Percentiles rank a stretch among this genome's conserved stretches.
These are phyloP conservation scores for Cynodonichthys magdalenae DNA, from an alignment of 2,797 vertebrate species.

Conservation along the genomic window DNA sequence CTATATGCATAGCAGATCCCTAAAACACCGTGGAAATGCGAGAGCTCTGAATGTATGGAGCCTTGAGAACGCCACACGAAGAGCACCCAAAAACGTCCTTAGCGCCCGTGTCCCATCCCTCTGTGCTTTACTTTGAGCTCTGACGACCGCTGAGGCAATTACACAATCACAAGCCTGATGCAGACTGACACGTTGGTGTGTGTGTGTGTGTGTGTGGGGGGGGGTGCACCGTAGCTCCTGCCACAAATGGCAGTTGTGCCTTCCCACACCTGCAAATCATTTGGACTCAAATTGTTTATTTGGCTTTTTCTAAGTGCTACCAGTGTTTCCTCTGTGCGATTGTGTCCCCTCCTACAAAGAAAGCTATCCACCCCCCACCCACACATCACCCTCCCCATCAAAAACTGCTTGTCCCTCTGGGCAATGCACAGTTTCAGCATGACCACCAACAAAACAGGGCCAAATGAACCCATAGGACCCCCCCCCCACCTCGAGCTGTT, in stretches of 20 bases:
- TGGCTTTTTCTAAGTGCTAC: constrained; percentile 83
- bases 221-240: constrained; percentile 36
- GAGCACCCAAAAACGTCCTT: constrained; percentile 35
- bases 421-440: constrained; percentile 55
- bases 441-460: constrained; percentile 64
- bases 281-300: constrained; percentile 83
- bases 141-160: constrained; percentile 79
- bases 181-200: constrained; percentile 33
- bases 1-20: constrained; percentile 33
- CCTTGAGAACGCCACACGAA: constrained; percentile 39
- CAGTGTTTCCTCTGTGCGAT: constrained; percentile 79
- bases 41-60: constrained; percentile 48
- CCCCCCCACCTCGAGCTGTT: constrained; percentile 52
- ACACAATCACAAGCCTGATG: constrained; percentile 66
- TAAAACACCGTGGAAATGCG: constrained; percentile 50
- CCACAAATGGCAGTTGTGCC: constrained; percentile 74
- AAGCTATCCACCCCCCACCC: constrained; percentile 22
- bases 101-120: constrained; percentile 36
- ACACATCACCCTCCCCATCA: background rate
- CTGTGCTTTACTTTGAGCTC: constrained; percentile 61
- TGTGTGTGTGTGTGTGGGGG: background rate
- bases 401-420: constrained; percentile 63
- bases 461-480: constrained; percentile 74
- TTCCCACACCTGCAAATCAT: constrained; percentile 86
- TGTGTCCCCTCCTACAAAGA: constrained; percentile 56